Evolutionary conservation across 1,140 invertebrate species (phyloP).

Genomic region (Diorhabda sublineata): DNA sequence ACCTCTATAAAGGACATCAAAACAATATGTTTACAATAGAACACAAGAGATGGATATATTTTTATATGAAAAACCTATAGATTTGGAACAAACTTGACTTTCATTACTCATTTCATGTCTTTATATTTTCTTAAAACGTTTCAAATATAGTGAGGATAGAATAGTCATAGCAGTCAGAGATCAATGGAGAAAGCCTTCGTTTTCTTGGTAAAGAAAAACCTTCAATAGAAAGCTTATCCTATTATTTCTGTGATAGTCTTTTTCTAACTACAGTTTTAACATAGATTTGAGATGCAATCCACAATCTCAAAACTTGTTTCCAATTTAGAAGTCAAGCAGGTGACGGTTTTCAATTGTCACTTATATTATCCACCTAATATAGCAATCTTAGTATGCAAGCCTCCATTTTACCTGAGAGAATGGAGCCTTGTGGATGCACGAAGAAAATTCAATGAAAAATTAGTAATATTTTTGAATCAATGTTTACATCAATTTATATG

Average conservation of each 20-base stretch:
- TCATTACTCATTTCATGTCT: no score
- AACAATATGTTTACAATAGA: no score
- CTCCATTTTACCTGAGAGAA: conserved; percentile 65
- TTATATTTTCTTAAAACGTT: no score
- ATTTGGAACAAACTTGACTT: no score
- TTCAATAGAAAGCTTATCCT: neutral
- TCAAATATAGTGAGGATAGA: no score
- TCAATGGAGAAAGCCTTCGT: no score
- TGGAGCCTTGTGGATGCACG: conserved; percentile 65
- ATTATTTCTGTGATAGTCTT: conserved; percentile 7
- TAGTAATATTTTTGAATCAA: conserved; percentile 31
- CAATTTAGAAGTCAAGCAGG: conserved; percentile 34
- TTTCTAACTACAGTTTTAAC: conserved; percentile 36
- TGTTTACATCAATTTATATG: conserved; percentile 12
- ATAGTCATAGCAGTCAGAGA: no score
- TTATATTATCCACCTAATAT: conserved; percentile 43
- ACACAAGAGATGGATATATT: no score
- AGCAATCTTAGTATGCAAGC: conserved; percentile 48
- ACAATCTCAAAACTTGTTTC: conserved; percentile 34
- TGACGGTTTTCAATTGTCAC: conserved; percentile 29
- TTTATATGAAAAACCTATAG: no score
- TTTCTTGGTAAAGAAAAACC: no score
- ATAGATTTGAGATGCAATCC: conserved; percentile 35
- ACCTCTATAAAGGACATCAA: no score
- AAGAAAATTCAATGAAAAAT: conserved; percentile 45